A percentile compares a stretch with the other conserved stretches of the same genome.
Evolutionary conservation across 92 coral and sea anemone species (phyloP).

Genomic region (Parazoanthus swiftii): DNA sequence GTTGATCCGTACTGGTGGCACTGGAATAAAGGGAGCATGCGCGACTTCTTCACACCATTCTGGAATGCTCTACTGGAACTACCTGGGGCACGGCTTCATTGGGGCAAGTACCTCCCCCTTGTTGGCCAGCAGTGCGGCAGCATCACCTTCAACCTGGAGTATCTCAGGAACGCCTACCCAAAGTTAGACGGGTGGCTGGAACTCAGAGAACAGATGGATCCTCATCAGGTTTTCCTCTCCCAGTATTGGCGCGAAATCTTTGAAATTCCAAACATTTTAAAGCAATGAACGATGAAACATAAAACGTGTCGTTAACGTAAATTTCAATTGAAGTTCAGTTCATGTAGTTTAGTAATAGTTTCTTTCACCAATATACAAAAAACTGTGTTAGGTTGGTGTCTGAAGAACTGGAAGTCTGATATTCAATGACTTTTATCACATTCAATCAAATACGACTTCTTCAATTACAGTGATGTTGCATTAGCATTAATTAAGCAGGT

Average conservation of each 20-base stretch:
- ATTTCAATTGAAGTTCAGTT: too few species aligned
- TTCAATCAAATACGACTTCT: too few species aligned
- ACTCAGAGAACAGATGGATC: slow-evolving; percentile 61
- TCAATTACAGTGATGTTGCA: too few species aligned
- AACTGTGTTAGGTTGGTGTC: too few species aligned
- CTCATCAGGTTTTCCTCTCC: slow-evolving; percentile 71
- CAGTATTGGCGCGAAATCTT: slow-evolving; percentile 73
- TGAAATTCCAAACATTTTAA: slow-evolving; percentile 36
- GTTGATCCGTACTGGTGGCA: slow-evolving; percentile 78
- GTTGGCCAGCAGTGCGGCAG: slow-evolving; percentile 67
- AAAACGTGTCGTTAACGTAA: background rate
- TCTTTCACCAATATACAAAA: too few species aligned
- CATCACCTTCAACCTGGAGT: slow-evolving; percentile 60
- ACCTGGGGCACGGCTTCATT: slow-evolving; percentile 70
- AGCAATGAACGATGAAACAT: background rate
- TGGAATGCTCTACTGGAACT: slow-evolving; percentile 66
- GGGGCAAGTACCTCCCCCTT: slow-evolving; percentile 81
- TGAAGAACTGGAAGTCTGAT: too few species aligned
- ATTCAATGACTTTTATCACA: too few species aligned
- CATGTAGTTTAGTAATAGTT: too few species aligned
- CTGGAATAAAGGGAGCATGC: slow-evolving; percentile 58
- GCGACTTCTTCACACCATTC: slow-evolving; percentile 56
- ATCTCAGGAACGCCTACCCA: slow-evolving; percentile 68
- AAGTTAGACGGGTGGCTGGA: slow-evolving; percentile 68
- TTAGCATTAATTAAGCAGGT: too few species aligned